Base-by-base conservation (phyloP, 2,888 invertebrate species). In the Syritta pipiens region DNA sequence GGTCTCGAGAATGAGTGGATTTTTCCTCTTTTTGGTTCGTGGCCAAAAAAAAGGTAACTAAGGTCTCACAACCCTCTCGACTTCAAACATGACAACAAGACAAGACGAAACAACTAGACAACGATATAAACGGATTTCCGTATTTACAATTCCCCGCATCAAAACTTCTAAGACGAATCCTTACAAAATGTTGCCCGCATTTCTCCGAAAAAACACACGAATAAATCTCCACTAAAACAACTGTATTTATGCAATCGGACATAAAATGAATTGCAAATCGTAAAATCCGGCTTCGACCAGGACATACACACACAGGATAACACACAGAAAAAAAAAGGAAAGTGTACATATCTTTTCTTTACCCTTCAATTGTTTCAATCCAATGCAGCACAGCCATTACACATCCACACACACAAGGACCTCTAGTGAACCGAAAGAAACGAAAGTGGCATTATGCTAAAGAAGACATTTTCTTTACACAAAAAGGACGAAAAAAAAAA, bases 211-310 rank as follows among this genome's bases (percentile, higher is more conserved):
- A n/a, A n/a, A n/a, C n/a, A 68, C 57, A 49, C 60, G 72, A 74
- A 79, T 79, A 79, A 79, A 79, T 79, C 79, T 79, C 35, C 74
- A 72, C 79, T 74, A 68, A 74, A 79, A 79, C 79, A 79, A 74
- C 72, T 79, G 79, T 79, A 74, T 79, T 79, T 68, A 79, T 79
- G 79, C 79, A 79, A 74, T 79, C 74, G 79, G 79, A 79, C 79
- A 79, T 79, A 79, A 79, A 79, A 79, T 79, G 79, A 79, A 79
- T 79, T 79, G 79, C 79, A 79, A 79, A 79, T 79, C 72, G 79
- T 68, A 62, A 74, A 79, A 74, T 79, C 67, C 67, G 55, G 57
- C 72, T 74, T 62, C 72, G 57, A 62, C 72, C 55, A 74, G 68
- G 67, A 57, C 67, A 72, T n/a, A n/a, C n/a, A 67, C 67, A 62